Base-by-base conservation (phyloP, 2,113 vertebrate species). In the Orcinus orca region DNA sequence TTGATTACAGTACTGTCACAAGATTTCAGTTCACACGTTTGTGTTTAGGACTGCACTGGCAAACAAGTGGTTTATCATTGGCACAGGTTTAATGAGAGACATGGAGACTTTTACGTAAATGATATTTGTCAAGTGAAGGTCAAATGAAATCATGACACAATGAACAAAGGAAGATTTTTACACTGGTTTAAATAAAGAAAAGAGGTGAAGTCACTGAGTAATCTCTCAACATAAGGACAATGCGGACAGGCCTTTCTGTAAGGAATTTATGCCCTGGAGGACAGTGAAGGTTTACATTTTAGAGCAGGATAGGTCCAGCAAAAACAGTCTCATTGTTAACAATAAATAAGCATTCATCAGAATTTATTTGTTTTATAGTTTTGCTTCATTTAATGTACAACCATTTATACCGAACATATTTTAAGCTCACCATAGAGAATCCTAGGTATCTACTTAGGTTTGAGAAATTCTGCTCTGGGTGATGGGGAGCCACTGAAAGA, bases 361-460 rank as follows among this genome's bases (percentile, higher is more conserved):
- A 95, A 93, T 91, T 55, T 87, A 79, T 31, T 85, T 73, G 41
- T 95, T 81, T 77, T 86, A 97, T 11, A 89, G 47, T 73, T 96
- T 62, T 92, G 92, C 62, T 91, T 90, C 62, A 93, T 91, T 90
- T 95, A 89, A 81, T 26, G 65, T 80, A 70, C 53, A 89, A 77
- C 83, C 70, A 31, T 74, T 79, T 74, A 95, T 86, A 81, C 50
- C 44, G 63, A 94, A 93, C 87, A 70, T 83, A 96, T 82, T 95
- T 92, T 93, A 93, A 95, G 25, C 55, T 88, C 94, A 96, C 26
- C 82, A 90, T n/a, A 63, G 85, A 96, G 33, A 63, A 91, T 90
- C 67, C 65, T 90, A 62, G 31, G 44, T 93, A 94, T 70, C 29
- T 33, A 84, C 58, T 36, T 5, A 11, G n/a, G 53, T 36, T 96